These are phyloP conservation scores for Clivina fossor DNA, from an alignment of 2,888 invertebrate genomes.

Conservation along the genomic window DNA sequence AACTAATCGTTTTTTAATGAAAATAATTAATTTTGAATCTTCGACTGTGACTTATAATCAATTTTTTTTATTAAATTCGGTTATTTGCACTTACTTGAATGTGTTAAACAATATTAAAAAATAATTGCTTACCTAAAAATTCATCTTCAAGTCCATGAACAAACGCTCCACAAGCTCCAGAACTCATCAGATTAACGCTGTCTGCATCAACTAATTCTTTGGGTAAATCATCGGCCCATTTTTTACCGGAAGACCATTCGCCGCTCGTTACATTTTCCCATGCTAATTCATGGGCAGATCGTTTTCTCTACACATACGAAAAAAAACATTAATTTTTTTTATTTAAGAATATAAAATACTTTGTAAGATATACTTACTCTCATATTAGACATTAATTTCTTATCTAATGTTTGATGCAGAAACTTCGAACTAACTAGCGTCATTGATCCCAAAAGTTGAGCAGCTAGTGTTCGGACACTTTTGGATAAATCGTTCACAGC, in stretches of 20 bases:
- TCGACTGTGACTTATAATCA: too few relatives aligned
- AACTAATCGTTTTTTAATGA: too few relatives aligned
- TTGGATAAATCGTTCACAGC: constrained; percentile 91
- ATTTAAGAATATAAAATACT: background rate
- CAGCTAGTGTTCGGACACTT: constrained; percentile 82
- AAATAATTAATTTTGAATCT: too few relatives aligned
- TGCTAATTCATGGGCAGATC: constrained; percentile 82
- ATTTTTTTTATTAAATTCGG: too few relatives aligned
- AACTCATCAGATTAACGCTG: constrained; percentile 77
- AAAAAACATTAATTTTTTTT: constrained; percentile 16
- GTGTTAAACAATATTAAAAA: too few relatives aligned
- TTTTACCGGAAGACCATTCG: constrained; percentile 90
- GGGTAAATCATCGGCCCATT: constrained; percentile 84
- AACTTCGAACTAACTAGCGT: constrained; percentile 84
- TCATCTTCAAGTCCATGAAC: constrained; percentile 99
- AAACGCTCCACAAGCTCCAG: constrained; percentile 96
- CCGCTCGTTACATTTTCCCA: constrained; percentile 80
- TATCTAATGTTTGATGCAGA: constrained; percentile 94
- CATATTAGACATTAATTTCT: constrained; percentile 96
- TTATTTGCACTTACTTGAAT: too few relatives aligned
- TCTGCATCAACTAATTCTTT: constrained; percentile 74
- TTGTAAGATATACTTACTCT: constrained; percentile 66
- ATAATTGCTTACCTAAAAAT: constrained; percentile 66
- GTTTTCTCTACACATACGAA: constrained; percentile 64
- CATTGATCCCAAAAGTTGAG: constrained; percentile 83